A percentile compares a stretch with the other conserved stretches of the same genome.
These are phyloP conservation scores for Acholoe squamosa DNA, from an alignment of 2,888 invertebrate species.

Conservation along the genomic window DNA sequence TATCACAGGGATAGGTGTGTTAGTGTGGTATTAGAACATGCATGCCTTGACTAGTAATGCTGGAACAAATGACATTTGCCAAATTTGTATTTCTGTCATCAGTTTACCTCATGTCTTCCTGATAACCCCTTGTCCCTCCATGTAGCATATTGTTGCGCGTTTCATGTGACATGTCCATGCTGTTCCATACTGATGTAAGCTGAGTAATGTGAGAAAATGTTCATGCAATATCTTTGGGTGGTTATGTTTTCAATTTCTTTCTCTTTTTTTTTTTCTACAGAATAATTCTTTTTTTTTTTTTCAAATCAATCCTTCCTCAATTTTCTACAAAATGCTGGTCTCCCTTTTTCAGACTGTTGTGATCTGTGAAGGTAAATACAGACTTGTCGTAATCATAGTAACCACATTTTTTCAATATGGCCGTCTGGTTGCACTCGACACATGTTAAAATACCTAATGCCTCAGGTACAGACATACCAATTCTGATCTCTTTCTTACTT, in stretches of 20 bases:
- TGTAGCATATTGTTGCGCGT: background rate
- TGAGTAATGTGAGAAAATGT: too few species aligned
- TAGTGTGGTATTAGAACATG: too few species aligned
- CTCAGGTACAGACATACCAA: too few species aligned
- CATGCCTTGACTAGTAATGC: constrained; percentile 48
- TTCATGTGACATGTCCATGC: constrained; percentile 1
- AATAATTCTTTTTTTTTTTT: too few species aligned
- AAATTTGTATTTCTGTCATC: background rate
- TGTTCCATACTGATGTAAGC: too few species aligned
- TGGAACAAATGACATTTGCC: constrained; percentile 47
- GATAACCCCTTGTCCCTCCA: constrained; percentile 20
- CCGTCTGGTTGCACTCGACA: constrained; percentile 1
- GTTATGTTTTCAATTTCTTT: background rate
- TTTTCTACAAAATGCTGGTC: too few species aligned
- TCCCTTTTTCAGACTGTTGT: constrained; percentile 59
- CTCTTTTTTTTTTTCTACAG: background rate
- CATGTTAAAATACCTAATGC: background rate
- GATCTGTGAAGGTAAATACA: constrained; percentile 43
- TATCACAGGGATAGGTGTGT: too few species aligned
- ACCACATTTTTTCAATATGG: constrained; percentile 14
- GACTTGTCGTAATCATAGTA: background rate
- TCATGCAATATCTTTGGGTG: too few species aligned
- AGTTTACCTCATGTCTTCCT: background rate
- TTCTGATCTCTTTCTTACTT: too few species aligned
- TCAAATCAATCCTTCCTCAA: too few species aligned